These are phyloP conservation scores for Dryadula phaetusa DNA, from an alignment of 2,888 invertebrate genomes.

Conservation along the genomic window DNA sequence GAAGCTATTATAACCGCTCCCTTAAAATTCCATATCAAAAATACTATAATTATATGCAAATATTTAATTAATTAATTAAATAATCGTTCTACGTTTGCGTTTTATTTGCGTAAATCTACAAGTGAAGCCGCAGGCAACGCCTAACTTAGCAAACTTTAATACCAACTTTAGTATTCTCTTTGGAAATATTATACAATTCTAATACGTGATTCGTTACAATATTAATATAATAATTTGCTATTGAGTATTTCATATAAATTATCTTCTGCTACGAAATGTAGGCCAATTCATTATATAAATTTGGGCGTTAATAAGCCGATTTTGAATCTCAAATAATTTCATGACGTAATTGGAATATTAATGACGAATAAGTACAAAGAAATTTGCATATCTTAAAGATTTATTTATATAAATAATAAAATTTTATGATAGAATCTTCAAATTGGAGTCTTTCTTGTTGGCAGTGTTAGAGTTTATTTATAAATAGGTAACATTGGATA, in stretches of 20 bases:
- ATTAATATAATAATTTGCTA: neutral
- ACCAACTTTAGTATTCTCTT: conserved; percentile 1
- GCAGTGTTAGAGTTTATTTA: too few species aligned
- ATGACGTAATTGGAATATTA: conserved; percentile 20
- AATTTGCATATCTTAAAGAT: conserved; percentile 2
- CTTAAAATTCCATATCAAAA: too few species aligned
- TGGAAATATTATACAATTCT: neutral
- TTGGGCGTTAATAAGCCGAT: conserved; percentile 31
- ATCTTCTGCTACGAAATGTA: conserved; percentile 25
- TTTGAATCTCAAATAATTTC: conserved; percentile 29
- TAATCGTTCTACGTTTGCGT: neutral
- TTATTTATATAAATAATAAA: neutral
- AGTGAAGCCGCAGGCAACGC: neutral
- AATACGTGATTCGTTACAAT: conserved; percentile 3
- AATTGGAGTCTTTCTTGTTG: too few species aligned
- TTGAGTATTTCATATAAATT: conserved; percentile 16
- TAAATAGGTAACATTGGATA: too few species aligned
- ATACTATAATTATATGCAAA: neutral
- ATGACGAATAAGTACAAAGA: conserved; percentile 4
- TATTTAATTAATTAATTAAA: neutral
- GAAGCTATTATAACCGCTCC: too few species aligned
- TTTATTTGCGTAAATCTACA: neutral
- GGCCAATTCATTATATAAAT: conserved; percentile 35
- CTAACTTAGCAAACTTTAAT: neutral
- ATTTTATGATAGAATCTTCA: too few species aligned